These are phyloP conservation scores for Phaethornis superciliosus DNA, from an alignment of 2,113 vertebrate species.

Conservation along the genomic window DNA sequence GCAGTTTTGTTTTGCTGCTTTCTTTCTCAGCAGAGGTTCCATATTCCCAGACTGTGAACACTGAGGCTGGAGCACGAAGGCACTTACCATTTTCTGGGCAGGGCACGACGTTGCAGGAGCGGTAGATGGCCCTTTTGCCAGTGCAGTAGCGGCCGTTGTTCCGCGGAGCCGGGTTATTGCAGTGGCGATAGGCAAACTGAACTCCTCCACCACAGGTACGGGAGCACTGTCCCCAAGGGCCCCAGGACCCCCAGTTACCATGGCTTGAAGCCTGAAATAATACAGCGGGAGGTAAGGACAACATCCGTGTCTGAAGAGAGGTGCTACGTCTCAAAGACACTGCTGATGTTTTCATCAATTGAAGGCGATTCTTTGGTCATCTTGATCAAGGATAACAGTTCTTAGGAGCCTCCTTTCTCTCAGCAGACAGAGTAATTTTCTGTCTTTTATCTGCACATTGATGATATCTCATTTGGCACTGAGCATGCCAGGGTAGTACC, in stretches of 20 bases:
- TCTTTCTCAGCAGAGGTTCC: background rate
- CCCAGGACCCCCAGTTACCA: conserved; percentile 98
- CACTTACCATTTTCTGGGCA: conserved; percentile 84
- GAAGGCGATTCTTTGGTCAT: background rate
- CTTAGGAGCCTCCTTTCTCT: background rate
- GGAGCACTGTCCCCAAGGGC: conserved; percentile 92
- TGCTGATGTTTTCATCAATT: background rate
- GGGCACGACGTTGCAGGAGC: conserved; percentile 86
- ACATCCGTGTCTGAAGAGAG: background rate
- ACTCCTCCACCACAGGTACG: conserved; percentile 92
- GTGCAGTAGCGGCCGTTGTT: conserved; percentile 95
- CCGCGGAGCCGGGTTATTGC: conserved; percentile 94
- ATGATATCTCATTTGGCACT: background rate
- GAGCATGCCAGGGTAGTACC: background rate
- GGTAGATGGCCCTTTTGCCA: conserved; percentile 92
- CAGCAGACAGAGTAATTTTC: background rate
- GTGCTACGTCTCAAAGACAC: background rate
- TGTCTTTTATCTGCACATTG: background rate
- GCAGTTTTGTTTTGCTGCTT: no score
- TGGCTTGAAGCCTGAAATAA: conserved; percentile 90
- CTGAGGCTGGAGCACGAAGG: background rate
- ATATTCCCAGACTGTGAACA: background rate
- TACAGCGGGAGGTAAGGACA: background rate
- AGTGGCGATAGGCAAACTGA: conserved; percentile 93
- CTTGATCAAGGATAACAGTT: background rate